Base-by-base conservation (phyloP, 23 tunicate genomes). In the Phallusia fumigata region DNA sequence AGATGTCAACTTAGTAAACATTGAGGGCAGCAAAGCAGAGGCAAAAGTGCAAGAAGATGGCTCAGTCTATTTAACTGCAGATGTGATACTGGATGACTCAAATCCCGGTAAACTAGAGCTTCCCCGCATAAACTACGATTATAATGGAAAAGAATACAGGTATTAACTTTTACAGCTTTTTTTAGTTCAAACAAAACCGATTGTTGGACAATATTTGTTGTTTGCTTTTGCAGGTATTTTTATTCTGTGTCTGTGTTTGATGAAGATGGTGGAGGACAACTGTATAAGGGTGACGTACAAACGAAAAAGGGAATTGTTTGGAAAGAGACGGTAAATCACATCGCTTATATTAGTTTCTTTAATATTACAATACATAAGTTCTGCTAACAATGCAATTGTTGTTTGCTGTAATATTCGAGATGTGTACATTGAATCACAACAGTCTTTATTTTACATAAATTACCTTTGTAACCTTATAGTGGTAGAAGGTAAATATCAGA, bases 11-110 rank as follows among this genome's bases (percentile, higher is more conserved):
- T 74, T 86, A n/a, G 76, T 81, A n/a, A 0, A 30, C 22, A 53
- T 80, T 64, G 45, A 36, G 28, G 81, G 76, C 30, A 65, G 85
- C 40, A 18, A 19, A 33, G 84, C 93, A 5, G 49, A 65, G 21
- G 89, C 93, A 3, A 88, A 34, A 16, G 19, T 72, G 24, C 79
- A 75, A 32, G 88, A 89, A 6, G 88, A 89, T 81, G 88, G 88
- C 0, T 79, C 88, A 0, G 81, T 89, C 24, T 84, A 49, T 73
- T 49, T 89, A 19, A 79, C 81, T 36, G 79, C 84, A 0, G 93
- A 89, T 26, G 0, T 49, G 19, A 64, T 89, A 0, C 0, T 81
- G 21, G 81, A 80, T 22, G 69, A 64, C 2, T 0, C 64, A 32
- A 30, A 50, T 30, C 40, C 80, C 1, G 40, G 69, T 16, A 16